Evolutionary conservation across 2,888 invertebrate genomes (phyloP).

Genomic region (Horisme vitalbata): DNA sequence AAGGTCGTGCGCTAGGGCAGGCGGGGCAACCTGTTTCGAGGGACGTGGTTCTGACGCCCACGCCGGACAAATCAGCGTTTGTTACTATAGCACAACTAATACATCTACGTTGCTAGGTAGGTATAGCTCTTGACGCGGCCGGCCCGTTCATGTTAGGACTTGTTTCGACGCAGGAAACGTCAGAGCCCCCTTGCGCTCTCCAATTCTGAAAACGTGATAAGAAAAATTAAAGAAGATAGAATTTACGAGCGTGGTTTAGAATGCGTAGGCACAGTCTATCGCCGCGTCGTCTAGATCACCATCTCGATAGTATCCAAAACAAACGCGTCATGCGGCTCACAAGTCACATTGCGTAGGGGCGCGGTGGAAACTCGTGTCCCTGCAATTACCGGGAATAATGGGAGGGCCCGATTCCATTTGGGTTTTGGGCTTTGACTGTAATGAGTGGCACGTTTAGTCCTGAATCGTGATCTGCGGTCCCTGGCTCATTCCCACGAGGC

Average conservation of each 20-base stretch:
- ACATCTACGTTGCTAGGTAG: conserved; percentile 38
- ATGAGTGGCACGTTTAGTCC: conserved; percentile 54
- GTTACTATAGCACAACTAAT: conserved; percentile 38
- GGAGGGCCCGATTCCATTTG: conserved; percentile 37
- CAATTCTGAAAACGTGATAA: conserved; percentile 5
- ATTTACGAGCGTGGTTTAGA: conserved; percentile 30
- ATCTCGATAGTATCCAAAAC: conserved; percentile 9
- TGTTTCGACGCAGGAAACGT: conserved; percentile 46
- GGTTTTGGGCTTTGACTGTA: conserved; percentile 45
- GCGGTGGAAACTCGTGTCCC: conserved; percentile 34
- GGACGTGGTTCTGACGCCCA: conserved; percentile 62
- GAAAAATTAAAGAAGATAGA: conserved; percentile 4
- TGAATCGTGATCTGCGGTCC: conserved; percentile 51
- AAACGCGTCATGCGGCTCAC: conserved; percentile 9
- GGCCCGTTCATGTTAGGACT: conserved; percentile 66
- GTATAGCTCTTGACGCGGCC: conserved; percentile 32
- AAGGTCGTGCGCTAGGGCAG: conserved; percentile 64
- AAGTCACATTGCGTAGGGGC: conserved; percentile 32
- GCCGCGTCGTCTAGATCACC: conserved; percentile 37
- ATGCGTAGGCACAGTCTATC: conserved; percentile 47
- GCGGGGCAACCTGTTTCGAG: conserved; percentile 76
- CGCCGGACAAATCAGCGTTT: conserved; percentile 77
- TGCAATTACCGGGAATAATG: conserved; percentile 49
- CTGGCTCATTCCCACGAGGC: conserved; percentile 53
- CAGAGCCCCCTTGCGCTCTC: conserved; percentile 16